phyloP scores from a whole-genome alignment of 1,140 invertebrate species.

The Drosophila triauraria region DNA sequence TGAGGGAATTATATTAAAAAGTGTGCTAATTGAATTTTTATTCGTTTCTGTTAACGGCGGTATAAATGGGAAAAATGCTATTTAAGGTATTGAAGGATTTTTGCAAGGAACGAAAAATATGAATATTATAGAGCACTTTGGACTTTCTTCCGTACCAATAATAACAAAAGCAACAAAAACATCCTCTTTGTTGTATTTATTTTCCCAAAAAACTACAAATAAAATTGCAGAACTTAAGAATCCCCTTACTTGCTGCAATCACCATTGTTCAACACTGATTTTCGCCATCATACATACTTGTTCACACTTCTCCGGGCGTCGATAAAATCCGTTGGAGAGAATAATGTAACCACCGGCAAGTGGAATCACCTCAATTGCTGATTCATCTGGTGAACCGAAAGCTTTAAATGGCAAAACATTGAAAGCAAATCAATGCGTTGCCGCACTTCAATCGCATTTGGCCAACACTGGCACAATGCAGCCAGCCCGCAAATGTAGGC shows the following conservation, averaged over 20 bases:
- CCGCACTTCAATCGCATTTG: slow-evolving; percentile 53
- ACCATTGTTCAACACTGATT: not conserved
- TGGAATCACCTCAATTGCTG: slow-evolving; percentile 15
- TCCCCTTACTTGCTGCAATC: not conserved
- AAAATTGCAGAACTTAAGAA: no score
- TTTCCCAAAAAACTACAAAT: no score
- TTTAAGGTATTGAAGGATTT: no score
- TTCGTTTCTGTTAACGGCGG: not conserved
- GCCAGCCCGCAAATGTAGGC: slow-evolving; percentile 61
- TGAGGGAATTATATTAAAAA: slow-evolving; percentile 3
- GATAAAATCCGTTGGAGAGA: not conserved
- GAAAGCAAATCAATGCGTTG: slow-evolving; percentile 35
- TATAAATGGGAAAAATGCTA: no score
- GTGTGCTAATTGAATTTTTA: slow-evolving; percentile 1
- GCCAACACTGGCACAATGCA: slow-evolving; percentile 41
- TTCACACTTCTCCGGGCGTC: not conserved
- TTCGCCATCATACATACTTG: not conserved
- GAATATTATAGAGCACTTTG: no score
- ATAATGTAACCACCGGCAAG: slow-evolving; percentile 35
- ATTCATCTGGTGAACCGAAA: slow-evolving; percentile 31
- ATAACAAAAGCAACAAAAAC: no score
- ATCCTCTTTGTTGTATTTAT: no score
- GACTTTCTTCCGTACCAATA: no score
- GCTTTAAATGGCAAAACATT: slow-evolving; percentile 36
- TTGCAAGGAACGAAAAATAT: no score